Base-by-base conservation (phyloP, 2,113 vertebrate genomes). In the Gasterosteus aculeatus region DNA sequence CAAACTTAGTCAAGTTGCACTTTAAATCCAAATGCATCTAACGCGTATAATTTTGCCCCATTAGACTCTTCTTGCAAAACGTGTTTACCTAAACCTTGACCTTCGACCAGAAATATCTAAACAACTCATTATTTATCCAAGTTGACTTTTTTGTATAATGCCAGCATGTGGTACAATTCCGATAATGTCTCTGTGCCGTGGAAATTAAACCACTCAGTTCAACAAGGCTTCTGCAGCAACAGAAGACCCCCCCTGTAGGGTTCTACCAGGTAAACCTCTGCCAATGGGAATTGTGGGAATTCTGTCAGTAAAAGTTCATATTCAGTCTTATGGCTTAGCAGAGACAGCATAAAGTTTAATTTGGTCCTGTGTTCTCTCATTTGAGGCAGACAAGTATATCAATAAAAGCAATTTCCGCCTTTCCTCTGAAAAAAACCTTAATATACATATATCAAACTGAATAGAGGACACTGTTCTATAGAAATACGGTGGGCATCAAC, bases 401-500 rank as follows among this genome's bases (percentile, higher is more conserved):
- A 80, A 71, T 64, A 68, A 79, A 69, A 64, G 54, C 15, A 69
- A 70, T 76, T n/a, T 62, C 16, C 19, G 39, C 6, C 46, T 22
- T 64, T 62, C 39, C 26, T 71, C 51, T 77, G 22, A 68, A 83
- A 69, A 26, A 46, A n/a, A 62, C 39, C 66, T 83, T 77, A 54
- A 75, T 67, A 78, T 65, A 73, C 59, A 67, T 67, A 39, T 71
- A 75, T 75, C 49, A 26, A 67, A 69, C 22, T 64, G 51, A 80
- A 84, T 22, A 77, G 54, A 63, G 67, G 51, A 82, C 14, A 39
- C 54, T 80, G 78, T 29, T 31, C 10, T 80, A 16, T 86, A 85
- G 84, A 79, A 85, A 81, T 87, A 65, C 75, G 70, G 75, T 16
- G 38, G 75, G 69, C 60, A 79, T 79, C 72, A 75, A 69, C 71